Conservation (phyloP, 2,113 vertebrate genomes). For the Ondatra zibethicus region DNA sequence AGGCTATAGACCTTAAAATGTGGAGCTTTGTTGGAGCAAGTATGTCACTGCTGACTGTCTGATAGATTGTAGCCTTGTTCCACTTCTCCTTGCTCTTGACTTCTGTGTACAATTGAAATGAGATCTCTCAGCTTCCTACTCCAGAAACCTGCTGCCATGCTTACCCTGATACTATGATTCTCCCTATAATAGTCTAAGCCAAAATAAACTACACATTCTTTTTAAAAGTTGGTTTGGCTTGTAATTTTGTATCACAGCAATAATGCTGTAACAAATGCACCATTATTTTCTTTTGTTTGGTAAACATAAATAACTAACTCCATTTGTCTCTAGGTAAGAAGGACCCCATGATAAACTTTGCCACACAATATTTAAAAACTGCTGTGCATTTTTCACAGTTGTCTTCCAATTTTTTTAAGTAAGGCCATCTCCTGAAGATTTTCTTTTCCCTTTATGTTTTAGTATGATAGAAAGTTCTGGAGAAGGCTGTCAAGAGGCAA, state of each 20-base stretch:
- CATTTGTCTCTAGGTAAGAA: background rate
- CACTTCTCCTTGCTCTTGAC: background rate
- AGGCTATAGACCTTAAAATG: background rate
- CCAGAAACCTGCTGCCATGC: too few relatives aligned
- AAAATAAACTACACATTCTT: background rate
- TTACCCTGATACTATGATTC: background rate
- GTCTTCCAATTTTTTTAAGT: background rate
- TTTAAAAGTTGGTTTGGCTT: background rate
- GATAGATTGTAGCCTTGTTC: background rate
- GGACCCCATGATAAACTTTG: background rate
- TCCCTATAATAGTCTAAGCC: background rate
- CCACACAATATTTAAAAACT: background rate
- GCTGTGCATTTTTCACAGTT: background rate
- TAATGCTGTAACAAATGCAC: background rate
- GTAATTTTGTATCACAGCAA: background rate
- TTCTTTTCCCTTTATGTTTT: background rate
- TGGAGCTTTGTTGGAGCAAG: background rate
- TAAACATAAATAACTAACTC: background rate
- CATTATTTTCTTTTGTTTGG: background rate
- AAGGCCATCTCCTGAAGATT: background rate
- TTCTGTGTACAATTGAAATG: background rate
- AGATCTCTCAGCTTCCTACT: background rate
- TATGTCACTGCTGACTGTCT: background rate
- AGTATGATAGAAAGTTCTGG: background rate
- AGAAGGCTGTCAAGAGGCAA: background rate